A percentile compares a stretch with the other conserved stretches of the same genome.
Evolutionary conservation across 2,113 vertebrate species (phyloP).

Genomic region (Vulpes lagopus): DNA sequence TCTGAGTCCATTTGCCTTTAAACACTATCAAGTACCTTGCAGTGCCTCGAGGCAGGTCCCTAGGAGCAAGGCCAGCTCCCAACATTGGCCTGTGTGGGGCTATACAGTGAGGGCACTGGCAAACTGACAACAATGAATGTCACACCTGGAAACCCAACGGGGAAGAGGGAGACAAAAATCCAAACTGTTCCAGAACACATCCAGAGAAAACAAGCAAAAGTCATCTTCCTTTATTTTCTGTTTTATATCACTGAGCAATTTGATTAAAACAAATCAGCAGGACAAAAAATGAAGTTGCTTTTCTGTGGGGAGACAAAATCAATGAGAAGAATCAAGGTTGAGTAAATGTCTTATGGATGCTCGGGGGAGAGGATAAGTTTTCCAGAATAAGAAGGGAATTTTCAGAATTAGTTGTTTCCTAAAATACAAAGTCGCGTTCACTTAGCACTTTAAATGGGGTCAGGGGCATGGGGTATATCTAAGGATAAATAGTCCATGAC

Average conservation of each 20-base stretch:
- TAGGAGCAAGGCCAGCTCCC: not conserved
- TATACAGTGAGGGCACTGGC: not conserved
- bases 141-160: not conserved
- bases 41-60: accelerated
- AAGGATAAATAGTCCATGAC: not conserved
- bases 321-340: slow-evolving; percentile 79
- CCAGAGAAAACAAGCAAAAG: slow-evolving; percentile 62
- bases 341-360: slow-evolving; percentile 72
- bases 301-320: slow-evolving; percentile 81
- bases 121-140: no score
- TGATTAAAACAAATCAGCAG: slow-evolving; percentile 84
- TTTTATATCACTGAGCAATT: slow-evolving; percentile 84
- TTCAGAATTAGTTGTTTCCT: slow-evolving; percentile 41
- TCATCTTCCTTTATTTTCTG: slow-evolving; percentile 69
- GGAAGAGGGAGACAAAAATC: not conserved
- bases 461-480: no score
- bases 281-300: slow-evolving; percentile 80
- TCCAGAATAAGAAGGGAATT: slow-evolving; percentile 22
- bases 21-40: not conserved
- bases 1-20: not conserved
- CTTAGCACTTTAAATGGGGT: not conserved
- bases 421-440: not conserved
- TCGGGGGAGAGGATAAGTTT: slow-evolving; percentile 64
- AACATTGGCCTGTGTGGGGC: not conserved
- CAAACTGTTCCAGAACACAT: not conserved